Base-by-base conservation (phyloP, 2,113 vertebrate species). In the Prionailurus viverrinus region DNA sequence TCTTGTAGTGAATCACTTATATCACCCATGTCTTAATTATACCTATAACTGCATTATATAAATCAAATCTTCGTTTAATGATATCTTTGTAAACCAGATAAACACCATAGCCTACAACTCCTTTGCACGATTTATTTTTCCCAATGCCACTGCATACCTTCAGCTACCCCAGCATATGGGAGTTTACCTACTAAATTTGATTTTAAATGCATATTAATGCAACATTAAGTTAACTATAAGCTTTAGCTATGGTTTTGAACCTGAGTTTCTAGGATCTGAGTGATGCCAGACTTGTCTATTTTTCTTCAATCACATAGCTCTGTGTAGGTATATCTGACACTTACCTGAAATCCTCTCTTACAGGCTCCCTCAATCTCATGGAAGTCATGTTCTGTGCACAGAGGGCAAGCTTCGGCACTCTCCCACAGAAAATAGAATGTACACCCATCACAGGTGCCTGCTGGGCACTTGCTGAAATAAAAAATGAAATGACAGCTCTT, bases 361-460 rank as follows among this genome's bases (percentile, higher is more conserved):
- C 99, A 99, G 71, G 99, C 99, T 84, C 99, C 99, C 82, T 99
- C 99, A 51, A 99, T 99, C 96, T 99, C 99, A 0, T 99, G 99
- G 95, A 99, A 99, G 98, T 99, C 99, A 63, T 98, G 99, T 48
- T 99, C 98, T 0, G 99, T 99, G 98, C 99, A 99, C 61, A 99
- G 99, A n/a, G 99, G 99, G 95, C 99, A 99, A 21, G 99, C 99
- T 86, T 99, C 99, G 1, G 99, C 99, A 91, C 99, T 99, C 98
- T 99, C 99, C 99, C 99, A 99, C 11, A 99, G 94, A 88, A 99
- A 99, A 97, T 99, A 98, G 98, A 99, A 99, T 1, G 98, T 99
- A 97, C 99, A 99, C 48, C 99, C 99, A 74, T 99, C 99, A 1
- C 99, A 99, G 13, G 99, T 99, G 61, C 99, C 99, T 0, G 99